Conservation (phyloP, 1,140 invertebrate species). For the Drosophila seguyi region DNA sequence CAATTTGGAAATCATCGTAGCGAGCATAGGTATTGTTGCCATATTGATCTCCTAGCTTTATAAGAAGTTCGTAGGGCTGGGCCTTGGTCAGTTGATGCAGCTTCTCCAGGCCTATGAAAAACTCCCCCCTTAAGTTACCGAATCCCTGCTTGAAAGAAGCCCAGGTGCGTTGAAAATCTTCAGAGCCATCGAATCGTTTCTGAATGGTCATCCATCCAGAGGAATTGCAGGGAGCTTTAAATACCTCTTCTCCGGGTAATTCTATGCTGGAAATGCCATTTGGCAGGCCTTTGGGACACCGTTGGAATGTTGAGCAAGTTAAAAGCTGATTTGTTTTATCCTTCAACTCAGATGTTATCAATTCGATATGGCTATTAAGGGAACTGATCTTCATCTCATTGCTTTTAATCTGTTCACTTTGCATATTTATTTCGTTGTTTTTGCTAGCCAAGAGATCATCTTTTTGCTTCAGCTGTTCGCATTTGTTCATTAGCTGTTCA, state of each 20-base stretch:
- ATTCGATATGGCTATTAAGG: neutral
- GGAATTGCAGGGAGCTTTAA: neutral
- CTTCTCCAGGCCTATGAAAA: neutral
- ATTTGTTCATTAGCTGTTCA: neutral
- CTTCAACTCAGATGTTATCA: neutral
- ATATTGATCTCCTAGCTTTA: neutral
- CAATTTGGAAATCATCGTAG: neutral
- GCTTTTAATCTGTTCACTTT: neutral
- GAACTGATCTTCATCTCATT: neutral
- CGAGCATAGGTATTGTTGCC: neutral
- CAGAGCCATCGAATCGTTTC: neutral
- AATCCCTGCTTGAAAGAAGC: neutral
- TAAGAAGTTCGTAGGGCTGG: neutral
- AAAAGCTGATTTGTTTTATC: neutral
- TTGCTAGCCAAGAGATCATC: neutral
- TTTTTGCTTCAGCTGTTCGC: neutral
- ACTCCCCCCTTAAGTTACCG: neutral
- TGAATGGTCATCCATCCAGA: conserved; percentile 5
- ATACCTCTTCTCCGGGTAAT: neutral
- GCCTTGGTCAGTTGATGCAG: neutral
- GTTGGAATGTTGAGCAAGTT: neutral
- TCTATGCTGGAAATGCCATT: neutral
- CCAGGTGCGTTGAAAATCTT: neutral
- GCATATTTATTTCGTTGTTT: neutral
- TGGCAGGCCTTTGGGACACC: neutral